Base-by-base conservation (phyloP, 2,113 vertebrate species). In the Psilopsiagon aymara region DNA sequence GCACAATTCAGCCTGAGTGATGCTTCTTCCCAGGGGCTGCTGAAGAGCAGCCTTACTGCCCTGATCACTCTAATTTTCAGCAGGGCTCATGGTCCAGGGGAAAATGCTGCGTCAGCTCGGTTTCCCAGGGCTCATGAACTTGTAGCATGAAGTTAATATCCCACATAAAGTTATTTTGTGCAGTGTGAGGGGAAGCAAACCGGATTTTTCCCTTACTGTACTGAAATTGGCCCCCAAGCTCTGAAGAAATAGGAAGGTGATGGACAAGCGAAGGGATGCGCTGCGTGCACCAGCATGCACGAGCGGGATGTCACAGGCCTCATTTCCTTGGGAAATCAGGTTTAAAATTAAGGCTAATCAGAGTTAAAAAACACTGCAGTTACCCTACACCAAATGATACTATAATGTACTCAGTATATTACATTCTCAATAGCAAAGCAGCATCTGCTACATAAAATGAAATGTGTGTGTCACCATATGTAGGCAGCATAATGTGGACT, bases 401-500 rank as follows among this genome's bases (percentile, higher is more conserved):
- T 87, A 69, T 69, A 80, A 94, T 95, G 77, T 43, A 71, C 92
- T 95, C 74, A 2, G 80, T 89, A 39, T 84, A 55, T 94, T 76
- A 47, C 91, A 85, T 83, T 84, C 96, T 93, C 96, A 93, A 71
- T 86, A 92, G 96, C 94, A 91, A 84, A 91, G 95, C 87, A 96
- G 96, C 97, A 97, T 92, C 97, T 97, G 97, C 96, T 95, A 27
- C 96, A 86, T 89, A 49, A 90, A 96, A 44, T 77, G 69, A 78
- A 96, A 92, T 94, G 92, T 92, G 92, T 90, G 91, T 93, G 90
- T 78, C 85, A 93, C 95, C 97, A 97, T 97, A 96, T 96, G 96
- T 71, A 95, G 93, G 94, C 71, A 94, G 93, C 91, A 95, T 90
- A 95, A 97, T 81, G 91, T 86, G 77, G 91, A 63, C 93, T 91